Evolutionary conservation across 2,888 invertebrate genomes (phyloP).

Genomic region (Drosophila aldrichi): DNA sequence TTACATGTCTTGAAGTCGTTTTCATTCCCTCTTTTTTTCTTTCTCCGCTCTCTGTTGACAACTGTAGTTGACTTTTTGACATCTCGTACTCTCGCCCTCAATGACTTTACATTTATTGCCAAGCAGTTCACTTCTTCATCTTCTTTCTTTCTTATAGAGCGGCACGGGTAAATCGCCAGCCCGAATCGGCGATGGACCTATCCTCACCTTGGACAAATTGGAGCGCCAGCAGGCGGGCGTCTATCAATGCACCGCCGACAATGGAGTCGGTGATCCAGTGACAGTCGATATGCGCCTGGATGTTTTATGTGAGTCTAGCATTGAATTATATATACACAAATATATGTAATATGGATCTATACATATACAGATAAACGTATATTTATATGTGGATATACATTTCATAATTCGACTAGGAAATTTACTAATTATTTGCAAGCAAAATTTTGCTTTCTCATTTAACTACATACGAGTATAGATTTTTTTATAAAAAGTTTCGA

Average conservation of each 20-base stretch:
- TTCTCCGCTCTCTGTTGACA: slow-evolving; percentile 36
- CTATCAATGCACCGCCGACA: slow-evolving; percentile 89
- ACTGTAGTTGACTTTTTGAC: slow-evolving; percentile 62
- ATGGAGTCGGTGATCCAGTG: slow-evolving; percentile 89
- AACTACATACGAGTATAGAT: no score
- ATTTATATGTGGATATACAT: background rate
- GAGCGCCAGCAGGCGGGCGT: slow-evolving; percentile 88
- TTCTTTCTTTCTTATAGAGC: slow-evolving; percentile 70
- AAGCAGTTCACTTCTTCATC: slow-evolving; percentile 11
- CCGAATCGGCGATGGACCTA: slow-evolving; percentile 88
- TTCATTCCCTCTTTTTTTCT: background rate
- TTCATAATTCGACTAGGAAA: background rate
- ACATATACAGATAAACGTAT: background rate
- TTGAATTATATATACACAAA: background rate
- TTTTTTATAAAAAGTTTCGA: no score
- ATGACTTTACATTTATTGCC: slow-evolving; percentile 37
- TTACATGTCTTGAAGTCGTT: slow-evolving; percentile 28
- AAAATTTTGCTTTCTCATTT: no score
- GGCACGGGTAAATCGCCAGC: slow-evolving; percentile 85
- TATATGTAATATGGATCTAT: background rate
- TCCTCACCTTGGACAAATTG: slow-evolving; percentile 88
- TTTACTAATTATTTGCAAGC: background rate
- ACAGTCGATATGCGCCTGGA: slow-evolving; percentile 89
- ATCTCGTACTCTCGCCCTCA: slow-evolving; percentile 48
- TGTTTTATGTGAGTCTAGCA: slow-evolving; percentile 88